phyloP scores from a whole-genome alignment of 2,888 invertebrate genomes.

The Sylvicola cinctus region DNA sequence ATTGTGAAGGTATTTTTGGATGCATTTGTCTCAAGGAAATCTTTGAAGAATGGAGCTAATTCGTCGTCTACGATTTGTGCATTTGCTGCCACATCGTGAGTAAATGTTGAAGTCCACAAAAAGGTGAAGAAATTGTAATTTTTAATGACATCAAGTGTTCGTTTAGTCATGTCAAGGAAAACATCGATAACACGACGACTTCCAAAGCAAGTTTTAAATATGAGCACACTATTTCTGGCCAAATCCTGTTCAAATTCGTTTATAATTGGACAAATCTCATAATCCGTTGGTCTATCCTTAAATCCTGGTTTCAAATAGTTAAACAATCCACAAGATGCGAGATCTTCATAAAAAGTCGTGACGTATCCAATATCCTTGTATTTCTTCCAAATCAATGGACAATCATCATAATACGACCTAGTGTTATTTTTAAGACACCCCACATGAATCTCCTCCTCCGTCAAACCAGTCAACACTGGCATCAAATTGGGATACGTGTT shows the following conservation, averaged over 20 bases:
- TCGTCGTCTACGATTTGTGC: constrained; percentile 51
- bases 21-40: constrained; percentile 13
- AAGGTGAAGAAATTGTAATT: constrained; percentile 44
- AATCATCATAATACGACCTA: constrained; percentile 47
- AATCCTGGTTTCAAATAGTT: constrained; percentile 65
- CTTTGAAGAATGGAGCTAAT: constrained; percentile 33
- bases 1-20: constrained; percentile 50
- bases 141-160: constrained; percentile 32
- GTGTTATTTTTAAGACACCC: constrained; percentile 38
- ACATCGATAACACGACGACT: constrained; percentile 45
- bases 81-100: constrained; percentile 67
- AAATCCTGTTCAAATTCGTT: constrained; percentile 42
- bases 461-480: constrained; percentile 55
- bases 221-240: constrained; percentile 37
- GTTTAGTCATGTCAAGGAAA: constrained; percentile 46
- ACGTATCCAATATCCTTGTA: constrained; percentile 49
- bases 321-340: constrained; percentile 56
- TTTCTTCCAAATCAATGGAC: constrained; percentile 69
- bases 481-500: constrained; percentile 84
- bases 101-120: constrained; percentile 64
- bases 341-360: constrained; percentile 71
- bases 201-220: constrained; percentile 50
- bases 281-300: constrained; percentile 56
- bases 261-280: constrained; percentile 58
- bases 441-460: constrained; percentile 37